phyloP scores from a whole-genome alignment of 2,113 vertebrate species.

The Arvicanthis niloticus region DNA sequence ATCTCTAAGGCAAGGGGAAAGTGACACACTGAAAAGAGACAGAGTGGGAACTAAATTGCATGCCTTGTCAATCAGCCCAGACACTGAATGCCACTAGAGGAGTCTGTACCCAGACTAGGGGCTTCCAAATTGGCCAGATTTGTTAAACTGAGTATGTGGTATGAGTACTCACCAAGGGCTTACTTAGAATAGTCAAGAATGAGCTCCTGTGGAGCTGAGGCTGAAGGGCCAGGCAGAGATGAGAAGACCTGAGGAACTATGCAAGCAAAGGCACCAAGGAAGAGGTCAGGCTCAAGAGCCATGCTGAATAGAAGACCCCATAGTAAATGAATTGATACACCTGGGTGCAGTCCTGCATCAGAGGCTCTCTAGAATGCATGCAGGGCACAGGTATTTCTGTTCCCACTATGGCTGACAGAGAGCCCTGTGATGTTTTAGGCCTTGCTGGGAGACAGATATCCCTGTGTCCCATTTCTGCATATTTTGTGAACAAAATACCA shows the following conservation, averaged over 20 bases:
- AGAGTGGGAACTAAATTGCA: not conserved
- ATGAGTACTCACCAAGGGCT: not conserved
- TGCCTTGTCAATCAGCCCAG: not conserved
- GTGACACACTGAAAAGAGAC: not conserved
- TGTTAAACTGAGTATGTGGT: constrained; percentile 10
- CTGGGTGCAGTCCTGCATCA: too few species aligned
- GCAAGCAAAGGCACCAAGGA: not conserved
- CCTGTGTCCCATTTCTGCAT: not conserved
- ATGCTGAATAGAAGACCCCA: not conserved
- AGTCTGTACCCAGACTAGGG: not conserved
- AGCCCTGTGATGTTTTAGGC: not conserved
- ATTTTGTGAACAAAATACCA: not conserved
- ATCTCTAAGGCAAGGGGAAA: constrained; percentile 5
- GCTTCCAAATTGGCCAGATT: constrained; percentile 10
- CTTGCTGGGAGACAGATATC: not conserved
- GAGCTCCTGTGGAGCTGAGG: not conserved
- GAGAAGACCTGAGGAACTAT: not conserved
- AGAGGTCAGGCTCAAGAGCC: not conserved
- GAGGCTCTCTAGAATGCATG: too few species aligned
- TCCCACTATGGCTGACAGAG: not conserved
- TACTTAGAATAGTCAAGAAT: not conserved
- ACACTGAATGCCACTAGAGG: not conserved
- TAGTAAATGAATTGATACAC: not conserved
- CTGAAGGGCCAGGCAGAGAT: not conserved
- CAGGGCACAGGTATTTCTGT: not conserved